Conservation (phyloP, 1,140 invertebrate species). For the Drosophila teissieri region DNA sequence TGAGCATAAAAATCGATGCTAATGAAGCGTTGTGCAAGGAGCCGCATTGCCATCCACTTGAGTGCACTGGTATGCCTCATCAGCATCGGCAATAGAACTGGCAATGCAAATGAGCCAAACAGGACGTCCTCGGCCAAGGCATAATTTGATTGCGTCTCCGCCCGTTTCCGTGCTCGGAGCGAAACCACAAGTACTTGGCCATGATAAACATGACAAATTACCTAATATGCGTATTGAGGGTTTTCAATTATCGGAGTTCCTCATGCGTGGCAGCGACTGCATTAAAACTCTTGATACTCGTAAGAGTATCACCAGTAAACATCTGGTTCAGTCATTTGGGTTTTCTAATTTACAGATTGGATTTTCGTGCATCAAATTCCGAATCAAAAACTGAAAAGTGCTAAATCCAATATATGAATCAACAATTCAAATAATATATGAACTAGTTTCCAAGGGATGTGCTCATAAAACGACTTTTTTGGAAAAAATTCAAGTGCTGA, state of each 20-base stretch:
- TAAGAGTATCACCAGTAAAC: background rate
- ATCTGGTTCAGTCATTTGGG: background rate
- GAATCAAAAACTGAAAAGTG: background rate
- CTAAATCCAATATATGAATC: background rate
- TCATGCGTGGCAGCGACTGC: conserved; percentile 50
- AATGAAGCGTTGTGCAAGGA: conserved; percentile 77
- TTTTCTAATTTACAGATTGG: conserved; percentile 13
- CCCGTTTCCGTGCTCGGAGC: conserved; percentile 18
- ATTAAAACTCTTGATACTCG: conserved; percentile 36
- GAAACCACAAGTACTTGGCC: conserved; percentile 55
- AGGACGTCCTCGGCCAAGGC: conserved; percentile 35
- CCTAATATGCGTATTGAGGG: conserved; percentile 77
- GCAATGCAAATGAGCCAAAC: conserved; percentile 64
- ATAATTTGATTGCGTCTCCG: conserved; percentile 44
- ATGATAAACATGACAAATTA: conserved; percentile 73
- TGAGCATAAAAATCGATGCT: conserved; percentile 73
- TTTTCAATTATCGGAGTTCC: conserved; percentile 71
- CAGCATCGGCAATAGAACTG: conserved; percentile 14
- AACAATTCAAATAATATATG: background rate
- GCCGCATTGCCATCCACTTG: conserved; percentile 20
- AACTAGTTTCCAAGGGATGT: background rate
- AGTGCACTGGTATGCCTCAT: conserved; percentile 50
- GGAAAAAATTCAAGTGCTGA: background rate
- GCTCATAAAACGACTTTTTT: background rate
- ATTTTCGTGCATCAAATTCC: background rate